These are phyloP conservation scores for Enteromius fasciolatus DNA, from an alignment of 2,797 vertebrate genomes.

Conservation along the genomic window DNA sequence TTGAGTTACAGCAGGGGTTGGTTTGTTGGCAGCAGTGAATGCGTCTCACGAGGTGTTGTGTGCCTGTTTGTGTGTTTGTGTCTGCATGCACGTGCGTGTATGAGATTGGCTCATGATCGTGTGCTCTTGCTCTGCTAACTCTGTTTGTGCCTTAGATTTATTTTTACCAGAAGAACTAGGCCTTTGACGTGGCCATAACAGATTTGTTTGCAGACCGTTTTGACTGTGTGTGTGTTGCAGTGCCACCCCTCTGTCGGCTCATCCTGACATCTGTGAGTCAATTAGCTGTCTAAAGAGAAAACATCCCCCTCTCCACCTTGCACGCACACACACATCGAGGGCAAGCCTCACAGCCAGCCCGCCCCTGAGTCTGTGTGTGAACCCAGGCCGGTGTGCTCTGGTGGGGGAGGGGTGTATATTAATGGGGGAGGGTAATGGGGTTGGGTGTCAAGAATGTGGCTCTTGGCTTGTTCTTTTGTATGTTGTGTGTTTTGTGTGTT, in stretches of 20 bases:
- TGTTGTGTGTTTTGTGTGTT: conserved; percentile 59
- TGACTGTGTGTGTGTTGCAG: conserved; percentile 39
- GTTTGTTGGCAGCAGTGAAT: conserved; percentile 14
- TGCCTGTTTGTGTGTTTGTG: conserved; percentile 50
- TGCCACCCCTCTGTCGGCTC: conserved; percentile 37
- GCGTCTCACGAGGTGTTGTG: conserved; percentile 19
- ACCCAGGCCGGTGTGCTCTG: conserved; percentile 67
- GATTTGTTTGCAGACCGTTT: conserved; percentile 63
- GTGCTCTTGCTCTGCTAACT: conserved; percentile 49
- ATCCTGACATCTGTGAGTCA: conserved; percentile 77
- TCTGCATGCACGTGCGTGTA: conserved; percentile 19
- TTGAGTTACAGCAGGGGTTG: background rate
- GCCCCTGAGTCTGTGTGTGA: conserved; percentile 50
- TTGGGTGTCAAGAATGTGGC: conserved; percentile 83
- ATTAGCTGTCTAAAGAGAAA: conserved; percentile 82
- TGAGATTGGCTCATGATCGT: conserved; percentile 54
- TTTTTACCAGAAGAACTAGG: conserved; percentile 57
- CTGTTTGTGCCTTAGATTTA: conserved; percentile 55
- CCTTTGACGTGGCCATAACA: conserved; percentile 36
- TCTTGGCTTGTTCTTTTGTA: conserved; percentile 81
- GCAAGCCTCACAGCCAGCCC: conserved; percentile 42
- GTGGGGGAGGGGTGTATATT: conserved; percentile 72
- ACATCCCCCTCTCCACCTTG: conserved; percentile 69
- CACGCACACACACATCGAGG: conserved; percentile 41
- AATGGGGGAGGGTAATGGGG: conserved; percentile 59